Evolutionary conservation across 2,797 vertebrate species (phyloP).

Genomic region (Spheniscus humboldti): DNA sequence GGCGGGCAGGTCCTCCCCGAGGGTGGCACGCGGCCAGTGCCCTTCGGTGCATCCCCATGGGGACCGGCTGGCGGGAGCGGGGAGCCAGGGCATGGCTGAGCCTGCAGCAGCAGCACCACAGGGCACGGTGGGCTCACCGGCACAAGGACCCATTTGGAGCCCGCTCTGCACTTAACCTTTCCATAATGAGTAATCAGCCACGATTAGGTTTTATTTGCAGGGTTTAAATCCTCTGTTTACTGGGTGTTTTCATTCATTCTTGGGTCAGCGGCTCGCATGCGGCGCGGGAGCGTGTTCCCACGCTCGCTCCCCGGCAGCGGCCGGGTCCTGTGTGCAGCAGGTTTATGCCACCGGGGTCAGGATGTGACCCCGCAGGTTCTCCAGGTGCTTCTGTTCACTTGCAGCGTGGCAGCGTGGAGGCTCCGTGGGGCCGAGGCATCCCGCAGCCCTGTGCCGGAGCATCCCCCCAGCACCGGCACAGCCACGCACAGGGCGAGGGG

Average conservation of each 20-base stretch:
- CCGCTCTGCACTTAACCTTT: not conserved
- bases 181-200: not conserved
- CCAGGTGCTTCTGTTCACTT: accelerated
- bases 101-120: accelerated
- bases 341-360: not conserved
- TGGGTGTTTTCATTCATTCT: not conserved
- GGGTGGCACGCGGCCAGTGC: not conserved
- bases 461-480: not conserved
- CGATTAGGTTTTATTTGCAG: not conserved
- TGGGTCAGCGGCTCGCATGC: not conserved
- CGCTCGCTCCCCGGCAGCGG: accelerated
- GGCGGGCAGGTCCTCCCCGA: not conserved
- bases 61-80: accelerated
- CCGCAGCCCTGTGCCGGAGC: not conserved
- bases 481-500: accelerated
- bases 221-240: not conserved
- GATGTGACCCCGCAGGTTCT: accelerated
- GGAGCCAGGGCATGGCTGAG: accelerated
- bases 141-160: accelerated
- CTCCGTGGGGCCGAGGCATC: accelerated
- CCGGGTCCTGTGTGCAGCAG: not conserved
- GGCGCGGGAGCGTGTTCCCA: accelerated
- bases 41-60: accelerated
- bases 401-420: accelerated
- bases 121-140: accelerated